These are phyloP conservation scores for Coecobrya sp. DNA, from an alignment of 2,888 invertebrate genomes.

Conservation along the genomic window DNA sequence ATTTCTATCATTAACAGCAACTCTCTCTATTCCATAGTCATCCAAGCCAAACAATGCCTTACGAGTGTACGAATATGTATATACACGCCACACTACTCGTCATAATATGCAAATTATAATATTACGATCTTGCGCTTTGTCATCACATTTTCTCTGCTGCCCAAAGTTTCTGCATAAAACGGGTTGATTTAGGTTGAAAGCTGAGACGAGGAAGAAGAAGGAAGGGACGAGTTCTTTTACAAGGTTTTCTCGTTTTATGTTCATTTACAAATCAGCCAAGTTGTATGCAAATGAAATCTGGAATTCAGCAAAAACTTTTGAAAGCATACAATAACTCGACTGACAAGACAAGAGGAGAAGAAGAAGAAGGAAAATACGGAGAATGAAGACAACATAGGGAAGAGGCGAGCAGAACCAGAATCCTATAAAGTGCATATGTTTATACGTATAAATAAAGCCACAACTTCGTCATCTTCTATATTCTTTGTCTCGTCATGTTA, in stretches of 20 bases:
- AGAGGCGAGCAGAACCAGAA: neutral
- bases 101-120: slow-evolving; percentile 59
- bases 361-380: neutral
- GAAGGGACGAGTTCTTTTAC: slow-evolving; percentile 42
- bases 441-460: neutral
- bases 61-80: neutral
- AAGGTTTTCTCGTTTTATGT: slow-evolving; percentile 48
- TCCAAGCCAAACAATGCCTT: neutral
- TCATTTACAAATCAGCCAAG: slow-evolving; percentile 74
- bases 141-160: slow-evolving; percentile 36
- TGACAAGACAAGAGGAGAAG: slow-evolving; percentile 46
- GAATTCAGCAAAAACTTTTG: slow-evolving; percentile 63
- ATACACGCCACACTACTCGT: slow-evolving; percentile 3
- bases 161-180: slow-evolving; percentile 40
- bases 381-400: neutral
- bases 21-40: neutral
- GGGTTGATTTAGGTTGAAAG: slow-evolving; percentile 32
- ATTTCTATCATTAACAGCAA: neutral
- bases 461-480: too few relatives aligned
- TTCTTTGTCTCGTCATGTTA: neutral
- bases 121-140: slow-evolving; percentile 48
- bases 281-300: slow-evolving; percentile 73
- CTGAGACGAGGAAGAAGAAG: slow-evolving; percentile 1
- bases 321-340: slow-evolving; percentile 44
- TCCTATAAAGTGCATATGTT: neutral